phyloP scores from a whole-genome alignment of 2,113 vertebrate genomes.

The Terrapene triunguis region DNA sequence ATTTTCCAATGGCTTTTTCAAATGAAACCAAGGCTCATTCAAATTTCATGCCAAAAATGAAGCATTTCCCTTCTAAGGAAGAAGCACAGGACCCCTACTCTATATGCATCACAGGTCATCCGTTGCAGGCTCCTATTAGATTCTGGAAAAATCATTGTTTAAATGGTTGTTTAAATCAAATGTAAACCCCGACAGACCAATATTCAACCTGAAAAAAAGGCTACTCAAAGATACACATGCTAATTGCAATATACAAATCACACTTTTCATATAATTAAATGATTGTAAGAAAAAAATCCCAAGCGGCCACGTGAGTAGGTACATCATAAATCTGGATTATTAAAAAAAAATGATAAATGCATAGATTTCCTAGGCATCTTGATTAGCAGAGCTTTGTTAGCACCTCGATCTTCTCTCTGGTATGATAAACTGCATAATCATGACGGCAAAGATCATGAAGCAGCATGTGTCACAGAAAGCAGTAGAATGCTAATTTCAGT shows the following conservation, averaged over 20 bases:
- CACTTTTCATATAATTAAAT: neutral
- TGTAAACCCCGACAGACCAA: neutral
- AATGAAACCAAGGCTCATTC: neutral
- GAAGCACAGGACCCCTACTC: neutral
- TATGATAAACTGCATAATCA: neutral
- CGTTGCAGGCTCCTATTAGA: rapidly evolving
- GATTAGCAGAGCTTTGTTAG: neutral
- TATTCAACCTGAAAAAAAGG: neutral
- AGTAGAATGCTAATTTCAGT: neutral
- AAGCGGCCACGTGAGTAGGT: neutral
- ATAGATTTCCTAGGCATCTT: neutral
- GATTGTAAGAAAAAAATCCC: neutral
- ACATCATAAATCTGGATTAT: constrained; percentile 2
- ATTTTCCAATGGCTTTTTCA: neutral
- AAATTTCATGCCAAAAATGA: neutral
- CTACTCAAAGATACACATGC: neutral
- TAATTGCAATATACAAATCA: neutral
- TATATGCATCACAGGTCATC: neutral
- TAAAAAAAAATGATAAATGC: neutral
- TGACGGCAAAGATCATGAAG: neutral
- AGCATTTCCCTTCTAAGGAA: neutral
- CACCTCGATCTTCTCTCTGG: neutral
- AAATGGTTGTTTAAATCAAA: neutral
- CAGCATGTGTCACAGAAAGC: neutral
- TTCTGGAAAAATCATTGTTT: neutral